phyloP scores from a whole-genome alignment of 1,140 invertebrate genomes.

The Lepidostoma basale region DNA sequence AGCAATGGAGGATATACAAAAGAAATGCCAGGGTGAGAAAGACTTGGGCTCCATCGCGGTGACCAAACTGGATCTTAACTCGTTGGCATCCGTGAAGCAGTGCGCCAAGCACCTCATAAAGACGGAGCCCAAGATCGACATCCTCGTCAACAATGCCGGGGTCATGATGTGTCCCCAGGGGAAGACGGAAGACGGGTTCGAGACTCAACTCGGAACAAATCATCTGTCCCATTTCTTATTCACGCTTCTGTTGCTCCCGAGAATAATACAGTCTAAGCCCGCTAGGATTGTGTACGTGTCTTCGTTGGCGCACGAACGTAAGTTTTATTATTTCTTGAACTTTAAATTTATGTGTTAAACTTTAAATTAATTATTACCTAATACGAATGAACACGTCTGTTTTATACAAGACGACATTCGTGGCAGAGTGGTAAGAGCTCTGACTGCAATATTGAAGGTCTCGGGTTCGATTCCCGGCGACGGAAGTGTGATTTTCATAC shows the following conservation, averaged over 20 bases:
- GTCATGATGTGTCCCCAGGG: slow-evolving; percentile 73
- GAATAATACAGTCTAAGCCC: slow-evolving; percentile 66
- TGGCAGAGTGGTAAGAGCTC: too few species aligned
- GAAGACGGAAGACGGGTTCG: slow-evolving; percentile 80
- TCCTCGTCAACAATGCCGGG: slow-evolving; percentile 86
- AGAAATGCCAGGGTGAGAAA: slow-evolving; percentile 52
- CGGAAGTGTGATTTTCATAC: too few species aligned
- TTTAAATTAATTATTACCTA: slow-evolving; percentile 50
- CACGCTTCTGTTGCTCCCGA: slow-evolving; percentile 77
- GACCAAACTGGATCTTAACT: slow-evolving; percentile 72
- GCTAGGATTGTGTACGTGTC: slow-evolving; percentile 65
- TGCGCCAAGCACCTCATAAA: slow-evolving; percentile 54
- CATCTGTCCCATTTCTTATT: slow-evolving; percentile 84
- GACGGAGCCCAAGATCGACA: slow-evolving; percentile 67
- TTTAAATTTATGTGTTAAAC: slow-evolving; percentile 42
- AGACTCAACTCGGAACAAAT: slow-evolving; percentile 82
- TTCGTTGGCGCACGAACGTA: slow-evolving; percentile 58
- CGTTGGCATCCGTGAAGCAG: slow-evolving; percentile 54
- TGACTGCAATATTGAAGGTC: too few species aligned
- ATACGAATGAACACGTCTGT: too few species aligned
- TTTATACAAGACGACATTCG: too few species aligned
- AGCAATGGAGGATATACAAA: slow-evolving; percentile 52
- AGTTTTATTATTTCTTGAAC: slow-evolving; percentile 37
- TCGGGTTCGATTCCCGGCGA: too few species aligned
- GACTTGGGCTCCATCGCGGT: slow-evolving; percentile 64